phyloP scores from a whole-genome alignment of 2,888 invertebrate species.

The Watsonalla cultraria region DNA sequence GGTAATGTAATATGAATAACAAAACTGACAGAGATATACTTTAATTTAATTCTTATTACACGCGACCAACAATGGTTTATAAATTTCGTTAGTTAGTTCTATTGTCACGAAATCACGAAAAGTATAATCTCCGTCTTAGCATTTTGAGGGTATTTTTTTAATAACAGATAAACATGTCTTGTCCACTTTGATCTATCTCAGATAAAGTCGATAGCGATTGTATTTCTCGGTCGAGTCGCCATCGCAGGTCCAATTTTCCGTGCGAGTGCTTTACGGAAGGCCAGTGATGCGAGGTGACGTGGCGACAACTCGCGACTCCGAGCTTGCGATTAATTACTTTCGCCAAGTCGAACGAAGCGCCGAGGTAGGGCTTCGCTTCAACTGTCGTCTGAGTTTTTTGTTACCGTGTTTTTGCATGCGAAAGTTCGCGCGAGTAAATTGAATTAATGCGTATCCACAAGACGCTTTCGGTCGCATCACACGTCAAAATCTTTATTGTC shows the following conservation, averaged over 20 bases:
- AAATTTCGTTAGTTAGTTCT: constrained; percentile 53
- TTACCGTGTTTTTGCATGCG: constrained; percentile 48
- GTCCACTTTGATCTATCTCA: constrained; percentile 24
- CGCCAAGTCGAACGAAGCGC: constrained; percentile 51
- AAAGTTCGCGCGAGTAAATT: constrained; percentile 27
- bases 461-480: constrained; percentile 2
- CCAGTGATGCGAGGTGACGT: constrained; percentile 67
- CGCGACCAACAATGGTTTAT: constrained; percentile 60
- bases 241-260: constrained; percentile 68
- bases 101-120: constrained; percentile 38
- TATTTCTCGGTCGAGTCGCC: constrained; percentile 56
- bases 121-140: constrained; percentile 3
- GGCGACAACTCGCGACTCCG: constrained; percentile 54
- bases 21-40: constrained; percentile 74
- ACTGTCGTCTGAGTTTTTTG: constrained; percentile 54
- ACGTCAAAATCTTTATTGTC: not conserved
- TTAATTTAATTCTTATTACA: constrained; percentile 74
- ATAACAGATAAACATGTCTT: not conserved
- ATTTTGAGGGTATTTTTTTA: constrained; percentile 15
- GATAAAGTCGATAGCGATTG: constrained; percentile 32
- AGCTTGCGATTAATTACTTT: constrained; percentile 68
- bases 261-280: constrained; percentile 48
- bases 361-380: constrained; percentile 59
- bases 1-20: constrained; percentile 78
- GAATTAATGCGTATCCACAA: constrained; percentile 27